Base-by-base conservation (phyloP, 2,797 vertebrate species). In the Brotula barbata region DNA sequence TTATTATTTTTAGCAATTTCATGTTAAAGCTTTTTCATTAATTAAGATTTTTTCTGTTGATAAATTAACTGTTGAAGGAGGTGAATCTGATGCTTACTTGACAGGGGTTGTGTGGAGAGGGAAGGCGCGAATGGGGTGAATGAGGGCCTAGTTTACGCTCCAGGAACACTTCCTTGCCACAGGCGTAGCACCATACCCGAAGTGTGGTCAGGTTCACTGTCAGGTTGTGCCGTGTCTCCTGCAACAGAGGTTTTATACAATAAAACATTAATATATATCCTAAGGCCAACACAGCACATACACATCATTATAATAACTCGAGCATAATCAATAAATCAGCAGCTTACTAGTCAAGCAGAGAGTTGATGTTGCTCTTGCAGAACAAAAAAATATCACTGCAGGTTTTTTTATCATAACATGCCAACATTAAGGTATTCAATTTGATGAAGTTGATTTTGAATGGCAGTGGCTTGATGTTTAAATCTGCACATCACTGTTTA, bases 161-260 rank as follows among this genome's bases (percentile, higher is more conserved):
- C 85, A 98, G 87, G 84, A 98, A 99, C 11, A 99, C 97, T 86
- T 99, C 97, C 85, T 98, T 97, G 77, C 94, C 93, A 64, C 97
- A 99, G 83, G 95, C 94, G 0, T 99, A 99, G 89, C 97, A 99
- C 97, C 97, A 99, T 53, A 99, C 95, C 57, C 97, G 91, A 7
- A 99, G 93, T 0, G 97, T 99, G 60, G 97, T 99, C 73, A 99
- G 93, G 88, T 99, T 99, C 84, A 99, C 97, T 0, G 97, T 99
- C 44, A 99, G 88, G 89, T 93, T 96, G 88, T 99, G 97, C 28
- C 92, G 92, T 25, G 94, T 95, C 65, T 97, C 95, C 97, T 99
- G 64, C 12, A 11, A 44, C 28, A 50, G 58, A 65, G 28, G 16
- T 34, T 19, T 11, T 1, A n/a, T 58, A 61, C 46, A 47, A 60